Conservation (phyloP, 1,140 invertebrate species). For the Anagrus nilaparvatae region DNA sequence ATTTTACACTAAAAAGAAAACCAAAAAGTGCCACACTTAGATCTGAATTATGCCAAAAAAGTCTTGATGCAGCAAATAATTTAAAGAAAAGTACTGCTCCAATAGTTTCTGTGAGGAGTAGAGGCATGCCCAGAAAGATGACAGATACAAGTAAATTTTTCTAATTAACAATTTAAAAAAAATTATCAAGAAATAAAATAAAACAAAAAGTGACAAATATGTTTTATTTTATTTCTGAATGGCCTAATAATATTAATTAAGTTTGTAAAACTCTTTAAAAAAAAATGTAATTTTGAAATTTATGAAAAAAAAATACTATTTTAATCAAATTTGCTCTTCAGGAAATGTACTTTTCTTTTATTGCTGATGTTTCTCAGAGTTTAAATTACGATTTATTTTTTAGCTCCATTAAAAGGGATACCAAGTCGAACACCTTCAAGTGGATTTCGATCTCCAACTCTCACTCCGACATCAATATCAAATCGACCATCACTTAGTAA, state of each 20-base stretch:
- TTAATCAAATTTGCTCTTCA: too few species aligned
- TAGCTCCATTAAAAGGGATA: conserved; percentile 83
- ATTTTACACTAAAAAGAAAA: conserved; percentile 90
- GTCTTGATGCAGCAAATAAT: conserved; percentile 77
- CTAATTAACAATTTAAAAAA: neutral
- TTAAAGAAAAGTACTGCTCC: conserved; percentile 80
- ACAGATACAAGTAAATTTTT: conserved; percentile 74
- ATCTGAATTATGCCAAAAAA: conserved; percentile 84
- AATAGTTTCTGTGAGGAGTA: conserved; percentile 79
- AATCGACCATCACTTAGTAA: conserved; percentile 42
- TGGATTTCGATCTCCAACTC: conserved; percentile 51
- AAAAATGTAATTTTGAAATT: too few species aligned
- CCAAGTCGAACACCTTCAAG: conserved; percentile 66
- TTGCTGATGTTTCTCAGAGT: too few species aligned
- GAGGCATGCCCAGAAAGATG: conserved; percentile 94
- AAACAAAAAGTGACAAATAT: too few species aligned
- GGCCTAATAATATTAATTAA: too few species aligned
- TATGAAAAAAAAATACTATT: too few species aligned
- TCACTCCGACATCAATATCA: conserved; percentile 43
- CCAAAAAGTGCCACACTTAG: conserved; percentile 87
- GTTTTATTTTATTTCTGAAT: too few species aligned
- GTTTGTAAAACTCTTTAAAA: too few species aligned
- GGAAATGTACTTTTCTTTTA: too few species aligned
- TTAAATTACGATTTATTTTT: too few species aligned
- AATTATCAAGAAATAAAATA: too few species aligned